A percentile compares a stretch with the other conserved stretches of the same genome.
Evolutionary conservation across 2,797 vertebrate species (phyloP).

Genomic region (Pristis pectinata): DNA sequence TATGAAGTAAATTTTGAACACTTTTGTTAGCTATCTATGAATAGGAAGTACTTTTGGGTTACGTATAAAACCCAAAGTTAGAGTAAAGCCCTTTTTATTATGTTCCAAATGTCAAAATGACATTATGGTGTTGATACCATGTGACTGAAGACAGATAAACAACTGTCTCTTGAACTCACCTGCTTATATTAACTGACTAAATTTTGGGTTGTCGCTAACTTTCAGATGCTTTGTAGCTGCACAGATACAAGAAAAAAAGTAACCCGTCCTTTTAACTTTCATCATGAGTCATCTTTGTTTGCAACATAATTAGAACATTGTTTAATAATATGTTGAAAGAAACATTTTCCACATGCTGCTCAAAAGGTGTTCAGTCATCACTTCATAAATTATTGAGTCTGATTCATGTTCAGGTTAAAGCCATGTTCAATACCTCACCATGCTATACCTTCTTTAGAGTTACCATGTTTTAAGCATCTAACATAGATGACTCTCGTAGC

Average conservation of each 20-base stretch:
- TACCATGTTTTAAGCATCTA: background rate
- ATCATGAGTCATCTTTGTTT: background rate
- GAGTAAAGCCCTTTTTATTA: background rate
- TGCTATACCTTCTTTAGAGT: background rate
- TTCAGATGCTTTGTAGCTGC: background rate
- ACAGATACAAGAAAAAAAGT: background rate
- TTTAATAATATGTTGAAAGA: background rate
- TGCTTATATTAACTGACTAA: background rate
- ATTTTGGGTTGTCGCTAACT: background rate
- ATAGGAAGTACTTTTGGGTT: background rate
- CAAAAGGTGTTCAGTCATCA: background rate
- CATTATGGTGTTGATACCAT: background rate
- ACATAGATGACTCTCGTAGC: background rate
- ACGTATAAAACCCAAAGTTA: background rate
- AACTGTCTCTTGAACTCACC: background rate
- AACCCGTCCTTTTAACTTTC: background rate
- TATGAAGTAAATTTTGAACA: background rate
- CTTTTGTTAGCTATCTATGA: background rate
- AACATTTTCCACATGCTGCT: background rate
- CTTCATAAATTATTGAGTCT: constrained; percentile 4
- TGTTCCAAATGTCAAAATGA: background rate
- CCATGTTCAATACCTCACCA: background rate
- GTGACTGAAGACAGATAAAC: background rate
- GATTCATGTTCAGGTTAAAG: background rate
- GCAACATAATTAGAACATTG: no score